These are phyloP conservation scores for Bambusicola thoracicus DNA, from an alignment of 2,113 vertebrate genomes.

Conservation along the genomic window DNA sequence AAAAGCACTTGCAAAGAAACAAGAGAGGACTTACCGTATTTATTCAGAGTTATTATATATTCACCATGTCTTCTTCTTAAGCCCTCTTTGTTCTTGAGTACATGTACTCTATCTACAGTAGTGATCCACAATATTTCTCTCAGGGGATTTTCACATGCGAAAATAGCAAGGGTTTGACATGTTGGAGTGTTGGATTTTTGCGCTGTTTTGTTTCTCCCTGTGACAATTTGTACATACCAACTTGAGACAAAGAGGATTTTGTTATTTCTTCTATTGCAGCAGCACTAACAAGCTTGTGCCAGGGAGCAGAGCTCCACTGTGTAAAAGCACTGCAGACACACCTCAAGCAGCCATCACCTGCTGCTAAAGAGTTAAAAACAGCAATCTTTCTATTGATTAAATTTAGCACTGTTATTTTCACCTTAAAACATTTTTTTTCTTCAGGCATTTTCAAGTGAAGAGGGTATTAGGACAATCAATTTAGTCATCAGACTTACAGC, in stretches of 20 bases:
- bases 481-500: background rate
- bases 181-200: constrained; percentile 29
- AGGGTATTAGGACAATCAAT: background rate
- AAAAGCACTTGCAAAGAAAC: constrained; percentile 75
- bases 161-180: constrained; percentile 23
- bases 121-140: constrained; percentile 60
- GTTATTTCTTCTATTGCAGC: constrained; percentile 3
- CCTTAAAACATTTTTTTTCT: constrained; percentile 10
- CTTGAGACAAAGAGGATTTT: constrained; percentile 59
- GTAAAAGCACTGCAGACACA: background rate
- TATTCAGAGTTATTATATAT: constrained; percentile 75
- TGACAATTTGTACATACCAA: constrained; percentile 56
- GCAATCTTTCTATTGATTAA: background rate
- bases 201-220: constrained; percentile 52
- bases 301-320: background rate
- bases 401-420: background rate
- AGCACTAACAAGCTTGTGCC: constrained; percentile 24
- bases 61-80: constrained; percentile 73
- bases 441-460: background rate
- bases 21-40: constrained; percentile 73
- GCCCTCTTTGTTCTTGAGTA: constrained; percentile 72
- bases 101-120: constrained; percentile 67
- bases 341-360: background rate
- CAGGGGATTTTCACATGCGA: constrained; percentile 50
- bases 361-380: constrained; percentile 26